These are phyloP conservation scores for Argentina silus DNA, from an alignment of 2,797 vertebrate genomes.

Conservation along the genomic window DNA sequence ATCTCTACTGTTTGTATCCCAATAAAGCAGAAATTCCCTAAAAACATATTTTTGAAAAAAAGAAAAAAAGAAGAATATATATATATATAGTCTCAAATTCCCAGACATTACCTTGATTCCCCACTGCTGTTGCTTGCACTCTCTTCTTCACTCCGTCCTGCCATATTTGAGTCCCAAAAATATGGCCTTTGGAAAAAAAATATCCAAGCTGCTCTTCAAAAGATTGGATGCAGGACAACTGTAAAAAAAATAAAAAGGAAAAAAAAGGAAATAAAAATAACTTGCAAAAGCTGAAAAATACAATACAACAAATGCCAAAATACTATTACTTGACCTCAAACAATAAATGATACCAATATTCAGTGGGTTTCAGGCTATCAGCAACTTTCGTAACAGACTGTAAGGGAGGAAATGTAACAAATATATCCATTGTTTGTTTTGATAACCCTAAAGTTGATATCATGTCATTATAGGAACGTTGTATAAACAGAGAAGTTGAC, in stretches of 20 bases:
- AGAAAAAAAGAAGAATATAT: too few species aligned
- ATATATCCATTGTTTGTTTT: background rate
- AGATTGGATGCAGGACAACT: constrained; percentile 59
- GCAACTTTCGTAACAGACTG: background rate
- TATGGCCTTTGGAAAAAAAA: constrained; percentile 46
- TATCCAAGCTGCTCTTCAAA: constrained; percentile 26
- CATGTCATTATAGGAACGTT: background rate
- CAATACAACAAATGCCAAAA: background rate
- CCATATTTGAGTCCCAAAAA: constrained; percentile 84
- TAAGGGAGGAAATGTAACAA: background rate
- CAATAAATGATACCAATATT: background rate
- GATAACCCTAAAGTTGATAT: background rate
- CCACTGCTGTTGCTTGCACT: constrained; percentile 94
- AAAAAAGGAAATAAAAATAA: background rate
- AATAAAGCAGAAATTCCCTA: too few species aligned
- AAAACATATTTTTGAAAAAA: too few species aligned
- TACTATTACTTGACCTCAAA: too few species aligned
- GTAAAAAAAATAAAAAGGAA: constrained; percentile 12
- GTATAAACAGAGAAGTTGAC: background rate
- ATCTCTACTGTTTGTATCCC: too few species aligned
- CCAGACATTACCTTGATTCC: constrained; percentile 88
- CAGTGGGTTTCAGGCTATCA: background rate
- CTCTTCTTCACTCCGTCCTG: constrained; percentile 96
- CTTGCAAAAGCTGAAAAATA: background rate
- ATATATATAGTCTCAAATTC: too few species aligned